Base-by-base conservation (phyloP, 1,140 invertebrate species). In the Microvelia longipes region DNA sequence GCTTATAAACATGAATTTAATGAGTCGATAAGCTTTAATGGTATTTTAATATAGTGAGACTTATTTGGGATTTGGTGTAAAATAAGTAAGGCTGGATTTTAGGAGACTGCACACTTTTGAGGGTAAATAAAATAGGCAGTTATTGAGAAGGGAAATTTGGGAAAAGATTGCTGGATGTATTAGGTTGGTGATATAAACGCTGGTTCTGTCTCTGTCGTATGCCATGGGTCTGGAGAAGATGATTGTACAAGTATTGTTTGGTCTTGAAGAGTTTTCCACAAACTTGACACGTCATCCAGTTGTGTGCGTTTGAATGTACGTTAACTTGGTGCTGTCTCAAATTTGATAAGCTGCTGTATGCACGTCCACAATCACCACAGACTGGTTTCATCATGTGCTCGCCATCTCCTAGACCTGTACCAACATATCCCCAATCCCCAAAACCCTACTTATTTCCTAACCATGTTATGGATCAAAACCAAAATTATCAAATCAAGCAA, bases 261-360 rank as follows among this genome's bases (percentile, higher is more conserved):
- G 86, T 87, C 79, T 87, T 86, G 81, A 87, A 88, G 76, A 82
- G 83, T 77, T 87, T 87, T 77, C 77, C 82, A 80, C 86, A 87
- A 71, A 86, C 81, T 73, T 84, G 81, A 77, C 86, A 88, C 69
- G 82, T 81, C 77, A 86, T 84, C 77, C 85, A 85, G 74, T 84
- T 82, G 60, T 83, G 85, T 74, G 84, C 83, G 70, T 85, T 82
- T 50, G 86, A 84, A 80, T 88, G 87, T 73, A 88, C 84, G 80
- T 88, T 88, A 71, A 87, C 84, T 74, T 87, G 85, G 81, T 89
- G 87, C 77, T 89, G 87, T 80, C 86, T 88, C 69, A 88, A 81
- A 77, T 88, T 88, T 75, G 85, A 85, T 76, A 81, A 80, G 69
- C 81, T 83, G 77, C 85, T 86, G 78, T 87, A 88, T 68, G 84